Evolutionary conservation across 2,113 vertebrate genomes (phyloP).

Genomic region (Cynopterus brachyotis): DNA sequence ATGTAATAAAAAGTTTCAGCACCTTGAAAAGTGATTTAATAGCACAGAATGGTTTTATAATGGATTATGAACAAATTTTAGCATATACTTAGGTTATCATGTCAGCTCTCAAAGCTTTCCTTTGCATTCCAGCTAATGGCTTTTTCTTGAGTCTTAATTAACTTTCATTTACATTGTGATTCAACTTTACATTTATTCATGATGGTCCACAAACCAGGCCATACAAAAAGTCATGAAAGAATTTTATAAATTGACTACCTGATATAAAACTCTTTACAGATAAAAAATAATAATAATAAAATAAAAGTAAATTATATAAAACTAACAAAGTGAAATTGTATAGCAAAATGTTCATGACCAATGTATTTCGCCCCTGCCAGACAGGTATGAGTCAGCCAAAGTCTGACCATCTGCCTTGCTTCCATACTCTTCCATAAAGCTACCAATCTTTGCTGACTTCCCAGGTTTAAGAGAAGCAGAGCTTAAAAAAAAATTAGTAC

Average conservation of each 20-base stretch:
- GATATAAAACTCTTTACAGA: neutral
- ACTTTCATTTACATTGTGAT: neutral
- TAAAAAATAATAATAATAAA: neutral
- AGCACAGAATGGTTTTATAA: neutral
- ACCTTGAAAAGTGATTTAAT: neutral
- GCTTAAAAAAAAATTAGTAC: neutral
- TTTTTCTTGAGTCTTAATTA: constrained; percentile 8
- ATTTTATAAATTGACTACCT: neutral
- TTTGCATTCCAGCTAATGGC: neutral
- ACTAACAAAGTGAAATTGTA: neutral
- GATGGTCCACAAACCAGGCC: neutral
- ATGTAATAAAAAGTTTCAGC: neutral
- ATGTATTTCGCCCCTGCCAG: neutral
- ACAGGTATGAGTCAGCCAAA: neutral
- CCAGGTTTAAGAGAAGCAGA: neutral
- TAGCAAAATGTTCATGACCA: neutral
- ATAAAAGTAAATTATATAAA: neutral
- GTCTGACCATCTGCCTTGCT: neutral
- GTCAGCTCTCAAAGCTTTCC: neutral
- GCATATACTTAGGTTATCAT: neutral
- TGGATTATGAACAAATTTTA: neutral
- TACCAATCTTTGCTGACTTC: neutral
- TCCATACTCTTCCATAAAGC: neutral
- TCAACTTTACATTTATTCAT: neutral
- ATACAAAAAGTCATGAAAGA: neutral